These are phyloP conservation scores for Pseudorhombus dupliciocellatus DNA, from an alignment of 2,113 vertebrate species.

Conservation along the genomic window DNA sequence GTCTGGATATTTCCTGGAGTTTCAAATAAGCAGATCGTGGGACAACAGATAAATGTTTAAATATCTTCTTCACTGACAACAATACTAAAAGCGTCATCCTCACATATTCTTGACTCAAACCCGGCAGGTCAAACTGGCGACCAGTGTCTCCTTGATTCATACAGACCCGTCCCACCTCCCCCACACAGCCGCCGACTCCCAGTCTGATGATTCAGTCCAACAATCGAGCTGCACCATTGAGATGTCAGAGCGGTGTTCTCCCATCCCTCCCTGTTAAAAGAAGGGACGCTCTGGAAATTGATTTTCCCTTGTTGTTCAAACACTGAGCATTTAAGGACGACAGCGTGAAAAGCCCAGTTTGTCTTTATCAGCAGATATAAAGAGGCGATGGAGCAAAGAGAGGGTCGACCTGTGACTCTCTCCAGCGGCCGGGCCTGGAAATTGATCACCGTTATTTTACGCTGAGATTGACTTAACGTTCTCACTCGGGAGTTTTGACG, in stretches of 20 bases:
- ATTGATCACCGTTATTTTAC: not conserved
- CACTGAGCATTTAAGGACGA: conserved; percentile 43
- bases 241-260: conserved; percentile 56
- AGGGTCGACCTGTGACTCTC: conserved; percentile 1
- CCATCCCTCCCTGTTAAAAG: conserved; percentile 47
- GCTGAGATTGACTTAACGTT: not conserved
- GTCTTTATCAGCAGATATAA: conserved; percentile 36
- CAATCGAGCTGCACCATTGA: conserved; percentile 47
- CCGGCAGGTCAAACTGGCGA: too few relatives aligned
- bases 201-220: conserved; percentile 42
- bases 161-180: too few relatives aligned
- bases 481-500: too few relatives aligned
- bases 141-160: too few relatives aligned
- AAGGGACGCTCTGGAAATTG: conserved; percentile 54
- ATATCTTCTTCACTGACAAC: too few relatives aligned
- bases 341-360: conserved; percentile 13
- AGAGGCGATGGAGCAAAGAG: conserved; percentile 12
- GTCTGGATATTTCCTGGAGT: too few relatives aligned
- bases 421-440: not conserved
- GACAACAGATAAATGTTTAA: too few relatives aligned
- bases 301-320: conserved; percentile 61
- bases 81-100: too few relatives aligned
- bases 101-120: too few relatives aligned
- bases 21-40: too few relatives aligned
- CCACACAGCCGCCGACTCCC: not conserved